Evolutionary conservation across 2,797 vertebrate species (phyloP), one percentile per base, ranked within the genome.

Genomic region (Parauchenoglanis punctatus): DNA sequence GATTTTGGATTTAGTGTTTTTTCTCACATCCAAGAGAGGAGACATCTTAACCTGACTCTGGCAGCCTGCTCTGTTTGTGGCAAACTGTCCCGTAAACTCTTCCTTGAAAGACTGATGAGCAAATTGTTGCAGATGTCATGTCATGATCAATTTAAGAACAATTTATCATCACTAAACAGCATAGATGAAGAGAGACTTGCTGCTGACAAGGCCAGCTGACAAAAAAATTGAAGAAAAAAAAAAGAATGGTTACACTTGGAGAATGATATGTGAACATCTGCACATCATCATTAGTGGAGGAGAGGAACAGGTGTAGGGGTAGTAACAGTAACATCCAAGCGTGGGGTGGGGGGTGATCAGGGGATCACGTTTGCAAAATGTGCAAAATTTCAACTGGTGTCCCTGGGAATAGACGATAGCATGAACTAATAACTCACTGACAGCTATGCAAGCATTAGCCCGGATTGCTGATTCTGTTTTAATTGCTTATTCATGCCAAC

Each of bases 191-290:
- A 67, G 63, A 82, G 44, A 83, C n/a, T 67, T 67, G 44, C 15
- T 52, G 46, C n/a, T 83, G 61, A 67, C 61, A 67, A 83, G 81
- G 46, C 17, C 61, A 83, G 40, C 80, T 82, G 80, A 81, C 18
- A 58, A 23, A 80, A 40, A 49, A 52, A 76, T 46, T 12, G 28
- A 13, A 11, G 13, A 58, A 58, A 49, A 65, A 31, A 67, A 82
- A 59, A 56, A 84, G 49, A 84, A 56, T 35, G 10, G 25, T 82
- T 82, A 82, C 44, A 65, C 44, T 49, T 82, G 59, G 40, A 40
- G 20, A 35, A 83, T 18, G 12, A 83, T 68, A 52, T 81, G 54
- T 12, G 4, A 81, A 78, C 56, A 81, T 31, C 28, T 58, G 67
- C 13, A 52, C 82, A 84, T 83, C 11, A 8, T 84, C 28, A 56